phyloP scores from a whole-genome alignment of 2,888 invertebrate genomes.

The Leucophenga maculata region DNA sequence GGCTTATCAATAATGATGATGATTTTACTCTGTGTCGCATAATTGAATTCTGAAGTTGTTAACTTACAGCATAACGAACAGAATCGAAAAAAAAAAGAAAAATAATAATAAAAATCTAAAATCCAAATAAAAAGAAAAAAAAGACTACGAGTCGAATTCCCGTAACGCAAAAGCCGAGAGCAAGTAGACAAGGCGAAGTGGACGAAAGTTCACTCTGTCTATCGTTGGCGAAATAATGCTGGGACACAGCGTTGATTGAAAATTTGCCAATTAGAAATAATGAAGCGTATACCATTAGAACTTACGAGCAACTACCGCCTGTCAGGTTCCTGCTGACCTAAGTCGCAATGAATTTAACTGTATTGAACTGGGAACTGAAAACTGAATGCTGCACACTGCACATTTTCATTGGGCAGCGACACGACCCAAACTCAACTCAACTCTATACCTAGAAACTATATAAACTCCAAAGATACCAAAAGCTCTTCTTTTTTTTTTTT shows the following conservation, averaged over 20 bases:
- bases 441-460: too few relatives aligned
- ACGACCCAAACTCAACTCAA: too few relatives aligned
- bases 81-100: neutral
- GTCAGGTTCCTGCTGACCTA: neutral
- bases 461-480: neutral
- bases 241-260: constrained; percentile 52
- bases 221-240: constrained; percentile 17
- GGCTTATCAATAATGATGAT: constrained; percentile 68
- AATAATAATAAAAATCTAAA: neutral
- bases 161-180: neutral
- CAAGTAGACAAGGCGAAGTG: neutral
- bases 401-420: too few relatives aligned
- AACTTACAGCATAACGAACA: constrained; percentile 51
- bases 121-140: too few relatives aligned
- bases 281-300: constrained; percentile 64
- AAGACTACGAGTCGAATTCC: neutral
- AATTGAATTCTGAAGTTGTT: constrained; percentile 67
- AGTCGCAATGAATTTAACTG: constrained; percentile 2
- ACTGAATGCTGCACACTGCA: too few relatives aligned
- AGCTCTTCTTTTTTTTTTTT: neutral
- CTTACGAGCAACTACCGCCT: constrained; percentile 61
- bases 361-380: neutral
- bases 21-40: constrained; percentile 65
- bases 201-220: neutral
- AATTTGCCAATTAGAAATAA: constrained; percentile 65